Evolutionary conservation across 2,797 vertebrate species (phyloP).

Genomic region (Labroides dimidiatus): DNA sequence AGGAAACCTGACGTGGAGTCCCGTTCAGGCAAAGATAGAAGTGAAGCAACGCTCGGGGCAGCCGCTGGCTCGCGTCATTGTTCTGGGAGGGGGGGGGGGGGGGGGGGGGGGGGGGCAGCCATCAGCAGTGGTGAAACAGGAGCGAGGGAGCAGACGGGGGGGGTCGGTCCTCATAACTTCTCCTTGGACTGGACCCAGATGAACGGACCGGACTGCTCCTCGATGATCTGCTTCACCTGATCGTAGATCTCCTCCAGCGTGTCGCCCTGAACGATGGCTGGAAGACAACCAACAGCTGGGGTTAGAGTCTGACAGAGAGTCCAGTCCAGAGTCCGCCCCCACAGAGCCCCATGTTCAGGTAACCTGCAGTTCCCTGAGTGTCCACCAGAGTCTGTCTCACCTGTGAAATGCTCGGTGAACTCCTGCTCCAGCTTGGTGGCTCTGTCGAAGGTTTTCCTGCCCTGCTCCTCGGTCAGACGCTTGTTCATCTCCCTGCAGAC

Average conservation of each 20-base stretch:
- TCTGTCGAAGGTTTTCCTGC: slow-evolving; percentile 93
- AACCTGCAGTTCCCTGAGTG: too few relatives aligned
- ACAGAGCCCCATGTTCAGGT: too few relatives aligned
- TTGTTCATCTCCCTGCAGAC: slow-evolving; percentile 96
- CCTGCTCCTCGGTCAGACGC: slow-evolving; percentile 94
- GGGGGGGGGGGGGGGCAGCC: slow-evolving; percentile 19
- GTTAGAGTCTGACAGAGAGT: too few relatives aligned
- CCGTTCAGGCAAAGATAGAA: not conserved
- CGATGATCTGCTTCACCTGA: slow-evolving; percentile 95
- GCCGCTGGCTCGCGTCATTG: not conserved
- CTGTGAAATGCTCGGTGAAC: slow-evolving; percentile 96
- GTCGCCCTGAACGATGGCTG: slow-evolving; percentile 94
- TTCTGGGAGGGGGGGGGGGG: not conserved
- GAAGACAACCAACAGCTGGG: slow-evolving; percentile 26
- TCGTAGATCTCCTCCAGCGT: slow-evolving; percentile 96
- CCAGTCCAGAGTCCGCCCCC: too few relatives aligned
- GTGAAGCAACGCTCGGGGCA: not conserved
- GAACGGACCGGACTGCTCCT: slow-evolving; percentile 95
- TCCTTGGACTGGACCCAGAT: slow-evolving; percentile 98
- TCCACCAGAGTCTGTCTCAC: slow-evolving; percentile 72
- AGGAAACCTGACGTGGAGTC: slow-evolving; percentile 42
- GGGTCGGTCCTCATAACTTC: slow-evolving; percentile 4
- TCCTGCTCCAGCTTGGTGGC: slow-evolving; percentile 96
- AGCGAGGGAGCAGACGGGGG: not conserved
- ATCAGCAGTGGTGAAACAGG: slow-evolving; percentile 40